A percentile compares a stretch with the other conserved stretches of the same genome.
These are phyloP conservation scores for Pipistrellus nathusii DNA, from an alignment of 2,797 vertebrate species.

Conservation along the genomic window DNA sequence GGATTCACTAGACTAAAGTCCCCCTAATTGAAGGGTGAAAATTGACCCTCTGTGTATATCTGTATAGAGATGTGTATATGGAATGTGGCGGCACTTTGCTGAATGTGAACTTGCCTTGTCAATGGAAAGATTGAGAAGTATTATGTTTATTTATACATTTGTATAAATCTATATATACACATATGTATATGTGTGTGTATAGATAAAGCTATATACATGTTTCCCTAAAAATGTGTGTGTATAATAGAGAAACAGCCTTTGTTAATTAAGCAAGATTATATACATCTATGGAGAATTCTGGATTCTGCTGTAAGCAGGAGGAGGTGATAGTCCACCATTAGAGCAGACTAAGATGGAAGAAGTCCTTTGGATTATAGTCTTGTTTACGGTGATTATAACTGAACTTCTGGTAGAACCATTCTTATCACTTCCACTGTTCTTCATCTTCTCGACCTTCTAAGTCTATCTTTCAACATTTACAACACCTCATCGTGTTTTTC, in stretches of 20 bases:
- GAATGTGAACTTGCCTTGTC: constrained; percentile 87
- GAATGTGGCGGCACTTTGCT: constrained; percentile 87
- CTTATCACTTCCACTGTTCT: background rate
- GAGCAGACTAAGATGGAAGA: background rate
- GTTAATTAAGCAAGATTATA: constrained; percentile 84
- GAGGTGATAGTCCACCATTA: background rate
- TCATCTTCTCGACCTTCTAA: background rate
- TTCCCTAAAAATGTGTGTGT: constrained; percentile 71
- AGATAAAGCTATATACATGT: constrained; percentile 85
- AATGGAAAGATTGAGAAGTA: constrained; percentile 85
- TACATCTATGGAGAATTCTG: constrained; percentile 78
- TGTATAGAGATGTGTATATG: constrained; percentile 88
- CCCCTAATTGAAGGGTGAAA: constrained; percentile 81
- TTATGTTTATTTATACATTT: constrained; percentile 85
- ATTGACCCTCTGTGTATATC: constrained; percentile 85
- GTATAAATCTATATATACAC: constrained; percentile 86
- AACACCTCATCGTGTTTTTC: background rate
- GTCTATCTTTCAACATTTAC: background rate
- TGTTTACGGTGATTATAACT: background rate
- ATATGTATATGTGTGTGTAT: constrained; percentile 85
- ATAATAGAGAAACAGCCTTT: constrained; percentile 85
- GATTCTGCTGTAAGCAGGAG: constrained; percentile 69
- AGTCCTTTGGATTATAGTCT: constrained; percentile 42
- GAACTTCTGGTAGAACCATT: constrained; percentile 4
- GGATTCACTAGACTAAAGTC: constrained; percentile 83